Percentiles rank a stretch among this genome's conserved stretches.
Conservation (phyloP, 2,797 vertebrate species). For the Scolopax rusticola region DNA sequence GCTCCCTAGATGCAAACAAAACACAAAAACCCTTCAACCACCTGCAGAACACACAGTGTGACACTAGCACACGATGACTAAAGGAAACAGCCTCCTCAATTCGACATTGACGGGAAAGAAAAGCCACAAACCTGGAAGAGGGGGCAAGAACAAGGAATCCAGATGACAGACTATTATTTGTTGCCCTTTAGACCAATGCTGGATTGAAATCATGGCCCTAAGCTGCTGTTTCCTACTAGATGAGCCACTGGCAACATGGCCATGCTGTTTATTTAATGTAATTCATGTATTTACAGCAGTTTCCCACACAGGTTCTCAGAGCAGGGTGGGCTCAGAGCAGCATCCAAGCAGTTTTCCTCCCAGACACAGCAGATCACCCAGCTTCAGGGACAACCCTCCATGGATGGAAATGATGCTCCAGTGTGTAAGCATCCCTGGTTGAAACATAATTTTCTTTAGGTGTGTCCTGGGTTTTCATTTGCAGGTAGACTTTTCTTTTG, state of each 20-base stretch:
- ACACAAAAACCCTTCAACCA: neutral
- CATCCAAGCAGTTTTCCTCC: neutral
- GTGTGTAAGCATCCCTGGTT: neutral
- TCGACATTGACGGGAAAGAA: fast-evolving
- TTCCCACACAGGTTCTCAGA: neutral
- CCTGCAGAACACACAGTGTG: neutral
- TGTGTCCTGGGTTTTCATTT: neutral
- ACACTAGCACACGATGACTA: neutral
- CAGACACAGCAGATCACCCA: fast-evolving
- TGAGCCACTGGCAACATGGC: fast-evolving
- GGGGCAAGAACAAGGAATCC: neutral
- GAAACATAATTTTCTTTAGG: neutral
- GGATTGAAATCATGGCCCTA: neutral
- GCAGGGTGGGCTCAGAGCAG: neutral
- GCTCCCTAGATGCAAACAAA: neutral
- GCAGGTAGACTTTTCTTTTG: neutral
- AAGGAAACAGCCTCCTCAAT: neutral
- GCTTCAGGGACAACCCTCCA: neutral
- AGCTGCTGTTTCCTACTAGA: neutral
- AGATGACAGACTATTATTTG: neutral
- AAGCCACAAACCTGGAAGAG: neutral
- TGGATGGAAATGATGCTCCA: neutral
- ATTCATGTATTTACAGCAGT: neutral
- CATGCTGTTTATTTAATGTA: neutral
- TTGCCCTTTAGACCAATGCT: neutral